A percentile compares a stretch with the other conserved stretches of the same genome.
These are phyloP conservation scores for Arothron firmamentum DNA, from an alignment of 2,113 vertebrate species.

Conservation along the genomic window DNA sequence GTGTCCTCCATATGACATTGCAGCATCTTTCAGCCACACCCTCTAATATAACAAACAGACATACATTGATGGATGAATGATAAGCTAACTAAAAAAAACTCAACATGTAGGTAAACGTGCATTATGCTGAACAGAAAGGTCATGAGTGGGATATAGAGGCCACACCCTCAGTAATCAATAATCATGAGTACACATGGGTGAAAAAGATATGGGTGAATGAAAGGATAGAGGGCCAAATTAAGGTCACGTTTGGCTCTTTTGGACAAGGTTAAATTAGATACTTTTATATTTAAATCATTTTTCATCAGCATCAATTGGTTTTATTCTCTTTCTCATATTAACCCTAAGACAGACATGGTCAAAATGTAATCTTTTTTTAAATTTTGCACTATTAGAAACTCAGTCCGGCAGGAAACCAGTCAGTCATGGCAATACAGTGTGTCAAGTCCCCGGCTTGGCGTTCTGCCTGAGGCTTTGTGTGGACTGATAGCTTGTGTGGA, in stretches of 20 bases:
- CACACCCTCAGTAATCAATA: constrained; percentile 50
- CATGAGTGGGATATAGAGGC: constrained; percentile 26
- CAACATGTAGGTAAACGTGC: too few species aligned
- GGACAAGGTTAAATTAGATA: constrained; percentile 16
- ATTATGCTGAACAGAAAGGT: constrained; percentile 28
- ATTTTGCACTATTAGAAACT: too few species aligned
- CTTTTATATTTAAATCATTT: background rate
- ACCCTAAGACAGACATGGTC: too few species aligned
- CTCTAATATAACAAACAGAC: constrained; percentile 43
- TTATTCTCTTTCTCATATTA: too few species aligned
- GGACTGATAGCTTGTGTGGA: constrained; percentile 15
- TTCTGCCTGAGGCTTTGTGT: constrained; percentile 30
- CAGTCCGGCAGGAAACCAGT: background rate
- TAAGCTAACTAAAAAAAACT: constrained; percentile 36
- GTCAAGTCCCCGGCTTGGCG: constrained; percentile 41
- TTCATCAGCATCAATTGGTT: too few species aligned
- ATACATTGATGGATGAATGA: constrained; percentile 31
- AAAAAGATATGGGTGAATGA: constrained; percentile 22
- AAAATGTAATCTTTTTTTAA: too few species aligned
- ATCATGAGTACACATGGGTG: background rate
- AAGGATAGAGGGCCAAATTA: constrained; percentile 19
- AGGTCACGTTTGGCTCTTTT: background rate
- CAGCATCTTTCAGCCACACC: constrained; percentile 47
- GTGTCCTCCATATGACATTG: constrained; percentile 23
- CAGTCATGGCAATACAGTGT: constrained; percentile 50